Base-by-base conservation (phyloP, 2,797 vertebrate species). In the Sebastes flavidus region DNA sequence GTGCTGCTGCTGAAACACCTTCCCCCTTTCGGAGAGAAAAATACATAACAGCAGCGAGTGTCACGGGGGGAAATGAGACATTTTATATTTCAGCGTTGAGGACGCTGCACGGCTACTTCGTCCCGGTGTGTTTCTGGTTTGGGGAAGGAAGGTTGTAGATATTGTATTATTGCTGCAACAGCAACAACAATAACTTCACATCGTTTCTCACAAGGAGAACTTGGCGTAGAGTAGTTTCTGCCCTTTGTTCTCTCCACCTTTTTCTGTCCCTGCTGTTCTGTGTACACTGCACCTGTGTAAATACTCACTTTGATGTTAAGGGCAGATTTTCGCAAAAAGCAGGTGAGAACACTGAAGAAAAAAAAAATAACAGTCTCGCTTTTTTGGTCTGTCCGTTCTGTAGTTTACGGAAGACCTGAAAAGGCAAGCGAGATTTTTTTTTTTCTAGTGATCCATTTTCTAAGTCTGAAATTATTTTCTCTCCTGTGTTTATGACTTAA, bases 211-310 rank as follows among this genome's bases (percentile, higher is more conserved):
- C 79, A 5, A 36, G 68, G 65, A 42, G 75, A 86, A 72, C 29
- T 61, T 6, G 85, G 65, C 58, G 65, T 81, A 73, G 80, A 62
- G 63, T 75, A 83, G 87, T 73, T 42, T 16, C 29, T 54, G 56
- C 61, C 46, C 18, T 63, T 25, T 14, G 22, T 84, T 80, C 62
- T 56, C 70, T 29, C 9, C 46, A 75, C 62, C 52, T 62, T 58
- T 58, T 75, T 56, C 58, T 65, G 67, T 76, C 77, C 67, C 65
- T 58, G 52, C 85, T 60, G 76, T 85, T 85, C 55, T 72, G 73
- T 80, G 82, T 84, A 18, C 78, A 71, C 87, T 29, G 42, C 85
- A 88, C 87, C 78, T 69, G 56, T 94, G 89, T 94, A 94, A 92
- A 93, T 94, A 94, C 75, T 88, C 86, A 89, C 89, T 70, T 78